phyloP scores from a whole-genome alignment of 2,888 invertebrate species.

The Tenthredo scrophulariae region DNA sequence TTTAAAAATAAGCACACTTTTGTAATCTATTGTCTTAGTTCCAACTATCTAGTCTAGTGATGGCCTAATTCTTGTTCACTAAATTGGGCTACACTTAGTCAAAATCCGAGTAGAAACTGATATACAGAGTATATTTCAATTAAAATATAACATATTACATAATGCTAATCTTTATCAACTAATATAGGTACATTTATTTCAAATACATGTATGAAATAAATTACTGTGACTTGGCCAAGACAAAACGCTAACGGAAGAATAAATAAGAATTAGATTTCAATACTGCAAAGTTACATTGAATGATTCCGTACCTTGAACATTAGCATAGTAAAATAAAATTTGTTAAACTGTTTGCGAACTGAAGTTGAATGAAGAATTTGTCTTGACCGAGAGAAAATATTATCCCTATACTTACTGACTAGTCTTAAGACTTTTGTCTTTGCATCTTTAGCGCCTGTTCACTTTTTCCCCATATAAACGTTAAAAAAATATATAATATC shows the following conservation, averaged over 20 bases:
- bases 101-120: constrained; percentile 11
- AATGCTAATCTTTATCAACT: constrained; percentile 28
- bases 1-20: background rate
- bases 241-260: background rate
- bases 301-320: background rate
- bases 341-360: background rate
- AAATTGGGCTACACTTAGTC: constrained; percentile 12
- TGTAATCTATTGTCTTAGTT: constrained; percentile 15
- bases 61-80: constrained; percentile 38
- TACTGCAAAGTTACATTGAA: background rate
- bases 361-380: background rate
- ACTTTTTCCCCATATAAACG: constrained; percentile 32
- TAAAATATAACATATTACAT: constrained; percentile 38
- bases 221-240: constrained; percentile 24
- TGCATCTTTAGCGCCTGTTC: constrained; percentile 20
- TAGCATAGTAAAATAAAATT: background rate
- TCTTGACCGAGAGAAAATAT: constrained; percentile 5
- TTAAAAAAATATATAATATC: constrained; percentile 16
- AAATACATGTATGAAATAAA: constrained; percentile 4
- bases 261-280: background rate
- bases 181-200: constrained; percentile 5
- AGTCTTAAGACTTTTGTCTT: constrained; percentile 21
- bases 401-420: constrained; percentile 14
- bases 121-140: constrained; percentile 20
- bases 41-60: constrained; percentile 28